Evolutionary conservation across 2,888 invertebrate species (phyloP), one percentile per base, ranked within the genome.

Genomic region (Stenotaenia linearis): DNA sequence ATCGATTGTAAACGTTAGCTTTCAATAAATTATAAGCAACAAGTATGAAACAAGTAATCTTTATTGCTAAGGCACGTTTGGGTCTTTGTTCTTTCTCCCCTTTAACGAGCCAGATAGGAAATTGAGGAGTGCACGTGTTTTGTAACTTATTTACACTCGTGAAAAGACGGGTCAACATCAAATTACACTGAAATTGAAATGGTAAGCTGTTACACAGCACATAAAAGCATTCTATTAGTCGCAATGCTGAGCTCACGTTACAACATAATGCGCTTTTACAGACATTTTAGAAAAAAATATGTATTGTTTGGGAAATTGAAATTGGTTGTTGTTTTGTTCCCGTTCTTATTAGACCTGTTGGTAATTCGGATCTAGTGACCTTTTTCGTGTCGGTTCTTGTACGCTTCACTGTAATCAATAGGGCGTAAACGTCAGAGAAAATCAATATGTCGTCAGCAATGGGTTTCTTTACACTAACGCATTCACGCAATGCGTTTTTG

Each of bases 381-480:
- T 61, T 61, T 61, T 61, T 15, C 25, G 23, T 7, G 12, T 25
- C 28, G 61, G 61, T 61, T 45, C 25, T 12, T 61, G 25, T 7
- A 15, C 12, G 1, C 9, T 7, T 23, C 56, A 25, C 61, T 15
- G 61, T 61, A 61, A 61, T 61, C 61, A 61, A 61, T 61, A 61
- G 61, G 61, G 28, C 61, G 61, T 61, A 61, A 61, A 45, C 61
- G 61, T 61, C 9, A 10, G 25, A 2, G 25, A 4, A 61, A 61
- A 61, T 61, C 61, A 61, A 61, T 61, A 61, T 61, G 61, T 61
- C 61, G 61, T 25, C 61, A 61, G 25, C 61, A 61, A 25, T 61
- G 61, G 56, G 23, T 61, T 61, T 61, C 18, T 61, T 61, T 61
- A 28, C 61, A 28, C 10, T 61, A 23, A 61, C 45, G 18, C 56